Evolutionary conservation across 2,888 invertebrate species (phyloP).

Genomic region (Melangyna quadrimaculata): DNA sequence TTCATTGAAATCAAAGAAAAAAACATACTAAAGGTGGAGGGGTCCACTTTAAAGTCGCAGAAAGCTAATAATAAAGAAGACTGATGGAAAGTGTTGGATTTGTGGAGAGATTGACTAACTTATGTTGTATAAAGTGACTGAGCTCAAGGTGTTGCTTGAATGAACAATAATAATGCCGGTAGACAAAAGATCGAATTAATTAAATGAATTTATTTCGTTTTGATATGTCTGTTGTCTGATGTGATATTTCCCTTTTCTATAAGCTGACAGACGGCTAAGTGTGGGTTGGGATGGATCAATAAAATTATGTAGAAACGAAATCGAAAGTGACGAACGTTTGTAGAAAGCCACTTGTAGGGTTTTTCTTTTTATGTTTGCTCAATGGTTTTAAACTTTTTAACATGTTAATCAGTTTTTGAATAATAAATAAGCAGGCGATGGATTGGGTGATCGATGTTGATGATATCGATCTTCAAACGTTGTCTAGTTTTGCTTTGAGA

Average conservation of each 20-base stretch:
- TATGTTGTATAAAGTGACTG: too few relatives aligned
- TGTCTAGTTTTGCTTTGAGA: too few relatives aligned
- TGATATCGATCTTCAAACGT: not conserved
- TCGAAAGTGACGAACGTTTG: constrained; percentile 61
- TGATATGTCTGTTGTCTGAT: constrained; percentile 1
- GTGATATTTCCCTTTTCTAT: not conserved
- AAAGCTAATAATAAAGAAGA: constrained; percentile 13
- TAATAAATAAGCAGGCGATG: not conserved
- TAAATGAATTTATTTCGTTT: constrained; percentile 2
- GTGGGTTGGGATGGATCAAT: constrained; percentile 18
- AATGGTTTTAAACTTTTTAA: constrained; percentile 8
- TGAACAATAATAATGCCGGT: not conserved
- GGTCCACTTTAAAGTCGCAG: constrained; percentile 3
- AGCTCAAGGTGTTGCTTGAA: not conserved
- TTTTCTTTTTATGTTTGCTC: not conserved
- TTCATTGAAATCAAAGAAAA: constrained; percentile 8
- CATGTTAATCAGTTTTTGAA: constrained; percentile 23
- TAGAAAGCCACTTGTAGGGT: constrained; percentile 53
- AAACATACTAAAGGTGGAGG: not conserved
- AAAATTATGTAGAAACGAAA: constrained; percentile 38
- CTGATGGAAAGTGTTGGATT: not conserved
- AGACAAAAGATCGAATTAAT: constrained; percentile 26
- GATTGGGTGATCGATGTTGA: not conserved
- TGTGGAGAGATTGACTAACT: not conserved
- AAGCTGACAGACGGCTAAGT: not conserved